These are phyloP conservation scores for Popillia japonica DNA, from an alignment of 1,140 invertebrate genomes.

Conservation along the genomic window DNA sequence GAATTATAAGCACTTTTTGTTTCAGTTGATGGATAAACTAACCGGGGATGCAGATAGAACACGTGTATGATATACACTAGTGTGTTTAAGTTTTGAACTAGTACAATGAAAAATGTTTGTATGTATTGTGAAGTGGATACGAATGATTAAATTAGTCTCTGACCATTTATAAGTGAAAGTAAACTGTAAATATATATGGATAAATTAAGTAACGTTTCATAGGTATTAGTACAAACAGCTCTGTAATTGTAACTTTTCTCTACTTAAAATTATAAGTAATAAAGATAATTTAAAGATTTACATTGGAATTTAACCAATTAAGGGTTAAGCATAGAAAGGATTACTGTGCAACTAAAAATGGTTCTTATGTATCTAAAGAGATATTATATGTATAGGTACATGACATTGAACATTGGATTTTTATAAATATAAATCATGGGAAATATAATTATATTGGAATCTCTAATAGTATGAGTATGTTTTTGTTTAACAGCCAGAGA, in stretches of 20 bases:
- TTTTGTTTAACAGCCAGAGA: no score
- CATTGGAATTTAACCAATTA: no score
- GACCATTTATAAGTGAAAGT: background rate
- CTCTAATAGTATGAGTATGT: no score
- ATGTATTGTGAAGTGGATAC: background rate
- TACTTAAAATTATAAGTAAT: background rate
- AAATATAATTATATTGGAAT: no score
- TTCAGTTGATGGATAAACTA: constrained; percentile 66
- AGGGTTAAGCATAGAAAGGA: no score
- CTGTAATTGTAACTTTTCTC: background rate
- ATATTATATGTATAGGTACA: no score
- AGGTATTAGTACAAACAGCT: no score
- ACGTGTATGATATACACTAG: constrained; percentile 64
- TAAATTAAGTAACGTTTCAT: background rate
- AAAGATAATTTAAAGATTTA: background rate
- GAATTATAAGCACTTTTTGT: background rate
- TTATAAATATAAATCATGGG: no score
- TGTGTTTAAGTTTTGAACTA: constrained; percentile 3
- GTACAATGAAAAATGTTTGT: constrained; percentile 12
- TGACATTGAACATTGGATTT: no score
- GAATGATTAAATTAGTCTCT: background rate
- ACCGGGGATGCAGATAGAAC: constrained; percentile 70
- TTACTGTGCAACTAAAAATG: no score
- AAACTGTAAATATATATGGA: background rate
- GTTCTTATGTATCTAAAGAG: no score